Evolutionary conservation across 2,797 vertebrate genomes (phyloP), one percentile per base, ranked within the genome.

Genomic region (Xenentodon cancila): DNA sequence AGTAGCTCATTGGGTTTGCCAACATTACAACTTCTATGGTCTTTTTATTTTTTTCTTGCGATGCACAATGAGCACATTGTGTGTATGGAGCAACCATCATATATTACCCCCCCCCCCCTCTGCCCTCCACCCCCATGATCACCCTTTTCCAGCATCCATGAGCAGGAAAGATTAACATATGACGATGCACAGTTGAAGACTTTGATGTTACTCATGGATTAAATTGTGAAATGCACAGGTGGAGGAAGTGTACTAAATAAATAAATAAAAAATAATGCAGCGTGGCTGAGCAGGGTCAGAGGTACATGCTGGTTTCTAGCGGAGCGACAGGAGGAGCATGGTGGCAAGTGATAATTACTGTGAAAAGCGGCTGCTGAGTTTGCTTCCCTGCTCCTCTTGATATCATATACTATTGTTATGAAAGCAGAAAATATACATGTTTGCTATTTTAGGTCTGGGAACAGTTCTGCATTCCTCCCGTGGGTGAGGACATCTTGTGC

Each of bases 1-100:
- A 79, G 77, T 34, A 59, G 59, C 75, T 89, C 89, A 85, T 79
- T 1, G 46, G 85, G 80, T 79, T 75, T 71, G 71, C 87, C 91
- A 87, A 85, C 75, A 77, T 90, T 90, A 89, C 81, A 82, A 75
- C 72, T 87, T 42, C 53, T 59, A 73, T 59, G 71, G 84, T 82
- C 77, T 73, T 79, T 32, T 7, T 32, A 4, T 37, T 37, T 37
- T 88, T 62, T 53, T 61, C 77, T 34, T 44, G 65, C 54, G 42
- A 62, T 44, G 85, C 84, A 93, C 93, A 93, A 93, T 92, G 90
- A 84, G 82, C 37, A 22, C 84, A 89, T 90, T 93, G 91, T 93
- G 80, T 21, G 22, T 12, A 6, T 44, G 71, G 66, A 81, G 84
- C 71, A 58, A 67, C 66, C 60, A 71, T 68, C 68, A 27, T 62